phyloP scores from a whole-genome alignment of 2,113 vertebrate species.

The Pithys albifrons region DNA sequence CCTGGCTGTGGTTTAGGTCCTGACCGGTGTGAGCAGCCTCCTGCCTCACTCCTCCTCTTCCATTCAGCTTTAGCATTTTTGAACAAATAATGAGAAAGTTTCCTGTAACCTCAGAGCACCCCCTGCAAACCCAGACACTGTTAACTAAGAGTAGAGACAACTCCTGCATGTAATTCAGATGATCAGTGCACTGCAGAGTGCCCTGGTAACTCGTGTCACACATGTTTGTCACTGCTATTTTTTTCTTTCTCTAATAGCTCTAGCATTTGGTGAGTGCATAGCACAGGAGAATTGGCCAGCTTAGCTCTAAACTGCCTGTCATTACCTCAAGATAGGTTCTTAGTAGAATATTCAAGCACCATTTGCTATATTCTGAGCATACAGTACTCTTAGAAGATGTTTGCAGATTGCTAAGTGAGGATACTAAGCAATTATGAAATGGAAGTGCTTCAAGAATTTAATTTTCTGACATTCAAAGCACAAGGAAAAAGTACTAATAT shows the following conservation, averaged over 20 bases:
- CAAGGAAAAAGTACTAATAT: background rate
- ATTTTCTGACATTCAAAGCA: conserved; percentile 13
- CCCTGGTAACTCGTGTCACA: background rate
- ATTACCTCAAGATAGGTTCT: background rate
- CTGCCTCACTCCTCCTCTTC: background rate
- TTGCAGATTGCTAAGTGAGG: background rate
- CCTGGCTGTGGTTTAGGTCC: background rate
- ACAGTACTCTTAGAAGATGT: background rate
- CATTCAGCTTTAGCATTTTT: background rate
- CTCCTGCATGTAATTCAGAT: background rate
- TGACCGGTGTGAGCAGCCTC: background rate
- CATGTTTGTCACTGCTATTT: background rate
- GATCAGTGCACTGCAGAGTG: background rate
- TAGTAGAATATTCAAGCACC: background rate
- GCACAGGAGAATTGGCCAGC: background rate
- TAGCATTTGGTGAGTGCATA: background rate
- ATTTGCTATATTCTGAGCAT: background rate
- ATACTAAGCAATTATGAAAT: background rate
- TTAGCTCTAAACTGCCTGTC: background rate
- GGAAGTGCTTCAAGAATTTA: background rate
- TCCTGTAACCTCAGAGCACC: background rate
- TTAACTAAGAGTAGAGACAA: background rate
- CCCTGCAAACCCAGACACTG: background rate
- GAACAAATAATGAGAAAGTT: background rate
- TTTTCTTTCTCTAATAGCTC: background rate